Percentiles rank a stretch among this genome's conserved stretches.
These are phyloP conservation scores for Megaleporinus macrocephalus DNA, from an alignment of 2,113 vertebrate genomes.

Conservation along the genomic window DNA sequence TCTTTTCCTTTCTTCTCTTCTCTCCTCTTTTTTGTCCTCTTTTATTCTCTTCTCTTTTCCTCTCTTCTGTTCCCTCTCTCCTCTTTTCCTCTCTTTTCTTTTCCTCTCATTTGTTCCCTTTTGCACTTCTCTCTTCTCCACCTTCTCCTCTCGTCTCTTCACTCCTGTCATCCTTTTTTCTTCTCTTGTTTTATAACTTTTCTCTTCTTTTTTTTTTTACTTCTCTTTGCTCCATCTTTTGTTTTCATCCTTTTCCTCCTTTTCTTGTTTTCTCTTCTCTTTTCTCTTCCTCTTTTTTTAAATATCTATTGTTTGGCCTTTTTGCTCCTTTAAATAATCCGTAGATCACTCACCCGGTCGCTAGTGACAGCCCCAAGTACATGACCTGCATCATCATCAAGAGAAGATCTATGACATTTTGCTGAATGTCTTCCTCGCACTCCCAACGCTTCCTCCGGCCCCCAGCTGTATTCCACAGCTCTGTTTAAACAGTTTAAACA, in stretches of 20 bases:
- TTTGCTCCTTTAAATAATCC: neutral
- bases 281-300: too few species aligned
- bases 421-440: neutral
- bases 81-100: neutral
- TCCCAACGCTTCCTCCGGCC: neutral
- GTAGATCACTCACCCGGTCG: neutral
- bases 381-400: neutral
- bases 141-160: too few species aligned
- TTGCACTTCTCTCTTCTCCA: too few species aligned
- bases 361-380: neutral
- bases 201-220: neutral
- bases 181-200: too few species aligned
- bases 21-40: neutral
- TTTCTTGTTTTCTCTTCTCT: neutral
- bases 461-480: constrained; percentile 18
- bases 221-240: neutral
- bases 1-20: neutral
- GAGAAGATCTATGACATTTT: neutral
- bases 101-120: too few species aligned
- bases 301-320: too few species aligned
- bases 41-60: neutral
- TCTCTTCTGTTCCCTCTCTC: neutral
- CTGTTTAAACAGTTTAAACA: constrained; percentile 19
- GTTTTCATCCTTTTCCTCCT: neutral
- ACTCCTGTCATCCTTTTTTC: neutral